Evolutionary conservation across 2,797 vertebrate genomes (phyloP), one percentile per base, ranked within the genome.

Genomic region (Anguilla obscura): DNA sequence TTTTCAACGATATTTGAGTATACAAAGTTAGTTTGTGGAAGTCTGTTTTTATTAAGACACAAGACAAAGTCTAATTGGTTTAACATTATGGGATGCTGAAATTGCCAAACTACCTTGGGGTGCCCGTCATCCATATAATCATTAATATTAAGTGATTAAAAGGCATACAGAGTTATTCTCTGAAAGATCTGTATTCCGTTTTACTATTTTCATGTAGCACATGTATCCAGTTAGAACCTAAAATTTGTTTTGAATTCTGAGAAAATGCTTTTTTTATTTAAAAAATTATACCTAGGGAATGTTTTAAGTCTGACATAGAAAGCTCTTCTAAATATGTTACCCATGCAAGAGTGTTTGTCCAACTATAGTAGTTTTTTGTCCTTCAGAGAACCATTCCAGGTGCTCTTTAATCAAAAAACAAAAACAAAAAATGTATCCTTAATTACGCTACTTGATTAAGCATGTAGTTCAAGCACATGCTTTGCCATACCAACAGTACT

Each of bases 31-130:
- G 69, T 85, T 84, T 74, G 83, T 74, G 80, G 82, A 85, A 63
- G 84, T 54, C 45, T 86, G 58, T 85, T 30, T 45, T 69, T 83
- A 52, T 86, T 66, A 36, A 88, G 84, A 82, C 85, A 88, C 84
- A 83, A 88, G 76, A 88, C 88, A 84, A 87, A 85, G 71, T 85
- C 84, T 45, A 83, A 58, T 83, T 48, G 82, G 54, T 88, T 91
- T 90, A 86, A 90, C 24, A 48, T 85, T 63, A 85, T 52, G n/a
- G 84, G 76, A 85, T 88, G 87, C 58, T 60, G 52, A 85, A 76
- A 45, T 85, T 56, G 45, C 45, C 33, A 79, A 56, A 48, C 76
- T 58, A 60, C 45, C 36, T 88, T 40, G 36, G 50, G 54, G 87
- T 85, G 27, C 66, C 85, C 66, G 56, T 84, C 52, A 40, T 84